These are phyloP conservation scores for Ia io DNA, from an alignment of 2,113 vertebrate genomes.

Conservation along the genomic window DNA sequence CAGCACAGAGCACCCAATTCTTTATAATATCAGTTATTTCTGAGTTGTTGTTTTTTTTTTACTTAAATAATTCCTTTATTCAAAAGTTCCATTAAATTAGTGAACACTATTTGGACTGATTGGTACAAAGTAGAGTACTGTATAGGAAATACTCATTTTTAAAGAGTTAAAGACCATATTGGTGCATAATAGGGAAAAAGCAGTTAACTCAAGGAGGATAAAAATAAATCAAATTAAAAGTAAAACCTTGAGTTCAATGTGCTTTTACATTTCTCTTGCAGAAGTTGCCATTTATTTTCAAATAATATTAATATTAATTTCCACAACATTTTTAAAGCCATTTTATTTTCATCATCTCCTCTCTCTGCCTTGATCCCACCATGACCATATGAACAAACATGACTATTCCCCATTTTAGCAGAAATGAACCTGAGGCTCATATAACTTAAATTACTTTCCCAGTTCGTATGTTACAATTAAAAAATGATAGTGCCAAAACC, in stretches of 20 bases:
- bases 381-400: not conserved
- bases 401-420: not conserved
- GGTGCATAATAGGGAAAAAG: not conserved
- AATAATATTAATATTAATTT: not conserved
- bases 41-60: not conserved
- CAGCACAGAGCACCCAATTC: not conserved
- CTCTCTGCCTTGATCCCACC: not conserved
- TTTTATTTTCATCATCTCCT: not conserved
- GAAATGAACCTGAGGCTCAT: conserved; percentile 13
- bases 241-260: not conserved
- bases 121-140: not conserved
- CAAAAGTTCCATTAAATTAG: conserved; percentile 9
- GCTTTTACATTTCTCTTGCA: conserved; percentile 5
- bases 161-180: not conserved
- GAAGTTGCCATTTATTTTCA: not conserved
- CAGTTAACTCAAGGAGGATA: not conserved
- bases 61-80: conserved; percentile 24
- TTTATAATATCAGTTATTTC: conserved; percentile 7
- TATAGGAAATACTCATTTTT: not conserved
- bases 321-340: not conserved
- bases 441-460: not conserved
- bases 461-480: not conserved
- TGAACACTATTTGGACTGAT: not conserved
- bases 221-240: not conserved
- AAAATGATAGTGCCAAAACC: not conserved